Percentiles rank a stretch among this genome's conserved stretches.
These are phyloP conservation scores for Carabus problematicus DNA, from an alignment of 2,888 invertebrate genomes.

Conservation along the genomic window DNA sequence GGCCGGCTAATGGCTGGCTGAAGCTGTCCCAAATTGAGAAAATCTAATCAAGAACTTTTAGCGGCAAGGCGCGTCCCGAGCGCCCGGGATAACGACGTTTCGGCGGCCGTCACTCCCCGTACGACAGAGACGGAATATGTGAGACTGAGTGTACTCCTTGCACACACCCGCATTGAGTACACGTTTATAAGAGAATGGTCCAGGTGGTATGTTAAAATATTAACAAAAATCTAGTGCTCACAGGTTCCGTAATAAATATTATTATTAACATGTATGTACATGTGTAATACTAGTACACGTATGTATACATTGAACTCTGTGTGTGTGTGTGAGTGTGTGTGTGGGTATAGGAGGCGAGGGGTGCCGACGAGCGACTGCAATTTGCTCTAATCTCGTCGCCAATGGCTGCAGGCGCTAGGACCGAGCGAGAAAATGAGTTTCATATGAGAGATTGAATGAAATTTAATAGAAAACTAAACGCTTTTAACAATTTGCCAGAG, in stretches of 20 bases:
- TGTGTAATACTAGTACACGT: too few species aligned
- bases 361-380: conserved; percentile 26
- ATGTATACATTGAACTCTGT: too few species aligned
- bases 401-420: conserved; percentile 37
- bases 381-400: conserved; percentile 38
- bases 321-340: neutral
- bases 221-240: too few species aligned
- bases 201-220: too few species aligned
- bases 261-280: too few species aligned
- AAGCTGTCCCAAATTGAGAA: conserved; percentile 57
- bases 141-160: too few species aligned
- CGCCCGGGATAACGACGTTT: conserved; percentile 27
- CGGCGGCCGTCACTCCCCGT: conserved; percentile 5
- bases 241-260: too few species aligned
- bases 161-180: too few species aligned
- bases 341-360: neutral
- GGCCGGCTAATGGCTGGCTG: conserved; percentile 55
- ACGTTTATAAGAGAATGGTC: too few species aligned
- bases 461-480: conserved; percentile 43
- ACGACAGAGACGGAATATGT: too few species aligned
- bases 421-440: conserved; percentile 42
- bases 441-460: conserved; percentile 43
- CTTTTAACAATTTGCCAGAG: conserved; percentile 40
- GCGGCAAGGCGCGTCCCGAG: conserved; percentile 1
- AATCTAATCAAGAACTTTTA: conserved; percentile 57